Conservation (phyloP, 2,113 vertebrate genomes). For the Lota lota region DNA sequence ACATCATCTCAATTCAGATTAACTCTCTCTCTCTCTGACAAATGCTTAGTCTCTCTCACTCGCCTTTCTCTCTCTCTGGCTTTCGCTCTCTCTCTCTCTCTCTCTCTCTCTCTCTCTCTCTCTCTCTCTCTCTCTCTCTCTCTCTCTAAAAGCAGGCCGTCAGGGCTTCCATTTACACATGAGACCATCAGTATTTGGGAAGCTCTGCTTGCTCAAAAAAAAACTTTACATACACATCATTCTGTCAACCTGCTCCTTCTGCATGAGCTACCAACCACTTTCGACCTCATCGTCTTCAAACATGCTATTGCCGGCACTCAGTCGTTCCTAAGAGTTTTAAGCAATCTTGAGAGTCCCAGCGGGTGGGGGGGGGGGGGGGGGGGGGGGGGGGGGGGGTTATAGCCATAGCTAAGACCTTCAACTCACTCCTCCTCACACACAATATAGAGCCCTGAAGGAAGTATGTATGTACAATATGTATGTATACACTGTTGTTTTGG, state of each 20-base stretch:
- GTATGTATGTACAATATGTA: no score
- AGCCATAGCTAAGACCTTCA: no score
- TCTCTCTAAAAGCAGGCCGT: slow-evolving; percentile 33
- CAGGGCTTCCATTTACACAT: slow-evolving; percentile 55
- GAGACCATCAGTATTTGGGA: slow-evolving; percentile 62
- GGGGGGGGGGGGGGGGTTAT: no score
- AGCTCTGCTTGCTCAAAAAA: slow-evolving; percentile 47
- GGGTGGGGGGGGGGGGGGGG: no score
- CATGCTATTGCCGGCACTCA: slow-evolving; percentile 57
- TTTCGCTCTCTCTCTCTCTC: slow-evolving; percentile 13
- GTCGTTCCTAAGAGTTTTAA: slow-evolving; percentile 51
- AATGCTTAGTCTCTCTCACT: slow-evolving; percentile 25
- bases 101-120: slow-evolving; percentile 25
- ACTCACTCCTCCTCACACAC: no score
- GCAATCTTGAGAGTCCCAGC: no score
- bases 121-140: slow-evolving; percentile 27
- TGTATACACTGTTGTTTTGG: no score
- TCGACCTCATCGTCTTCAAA: slow-evolving; percentile 37
- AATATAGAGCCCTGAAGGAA: no score
- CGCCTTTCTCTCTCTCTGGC: slow-evolving; percentile 15
- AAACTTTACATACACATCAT: slow-evolving; percentile 36
- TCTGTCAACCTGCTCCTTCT: slow-evolving; percentile 60
- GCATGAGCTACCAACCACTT: slow-evolving; percentile 60
- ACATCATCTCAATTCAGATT: slow-evolving; percentile 48
- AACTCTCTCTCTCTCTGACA: slow-evolving; percentile 53